Conservation (phyloP, 1,140 invertebrate genomes). For the Leptinotarsa lineolata region DNA sequence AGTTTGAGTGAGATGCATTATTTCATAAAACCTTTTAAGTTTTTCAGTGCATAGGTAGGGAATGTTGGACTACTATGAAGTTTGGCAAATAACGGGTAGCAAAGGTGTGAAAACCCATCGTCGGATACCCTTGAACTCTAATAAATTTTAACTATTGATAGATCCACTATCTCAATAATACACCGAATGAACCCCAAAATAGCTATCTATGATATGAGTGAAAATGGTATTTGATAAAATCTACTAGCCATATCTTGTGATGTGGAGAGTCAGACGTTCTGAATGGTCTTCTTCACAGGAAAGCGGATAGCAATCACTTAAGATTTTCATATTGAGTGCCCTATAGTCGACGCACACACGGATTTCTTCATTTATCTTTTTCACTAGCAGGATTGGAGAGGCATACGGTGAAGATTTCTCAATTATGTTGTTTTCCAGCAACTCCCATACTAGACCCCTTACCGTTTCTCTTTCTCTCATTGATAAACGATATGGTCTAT, state of each 20-base stretch:
- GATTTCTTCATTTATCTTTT: slow-evolving; percentile 35
- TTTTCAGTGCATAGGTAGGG: no score
- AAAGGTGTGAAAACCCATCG: no score
- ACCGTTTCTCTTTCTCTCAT: no score
- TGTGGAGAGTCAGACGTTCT: slow-evolving; percentile 41
- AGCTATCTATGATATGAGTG: no score
- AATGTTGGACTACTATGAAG: no score
- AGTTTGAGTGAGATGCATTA: not conserved
- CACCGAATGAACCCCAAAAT: no score
- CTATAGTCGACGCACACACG: slow-evolving; percentile 47
- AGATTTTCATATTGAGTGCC: slow-evolving; percentile 33
- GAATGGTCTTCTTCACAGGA: slow-evolving; percentile 42
- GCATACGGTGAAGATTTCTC: slow-evolving; percentile 52
- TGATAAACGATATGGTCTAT: no score
- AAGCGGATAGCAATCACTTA: slow-evolving; percentile 47
- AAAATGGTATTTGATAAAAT: slow-evolving; percentile 45
- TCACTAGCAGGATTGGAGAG: slow-evolving; percentile 54
- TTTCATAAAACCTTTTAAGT: no score
- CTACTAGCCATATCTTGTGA: slow-evolving; percentile 42
- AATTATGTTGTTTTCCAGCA: not conserved
- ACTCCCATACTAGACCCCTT: not conserved
- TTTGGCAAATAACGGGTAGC: no score
- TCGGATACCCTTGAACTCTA: no score
- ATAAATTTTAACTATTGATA: no score
- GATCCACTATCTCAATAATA: no score